phyloP scores from a whole-genome alignment of 2,888 invertebrate genomes.

The Hyposoter dolosus region DNA sequence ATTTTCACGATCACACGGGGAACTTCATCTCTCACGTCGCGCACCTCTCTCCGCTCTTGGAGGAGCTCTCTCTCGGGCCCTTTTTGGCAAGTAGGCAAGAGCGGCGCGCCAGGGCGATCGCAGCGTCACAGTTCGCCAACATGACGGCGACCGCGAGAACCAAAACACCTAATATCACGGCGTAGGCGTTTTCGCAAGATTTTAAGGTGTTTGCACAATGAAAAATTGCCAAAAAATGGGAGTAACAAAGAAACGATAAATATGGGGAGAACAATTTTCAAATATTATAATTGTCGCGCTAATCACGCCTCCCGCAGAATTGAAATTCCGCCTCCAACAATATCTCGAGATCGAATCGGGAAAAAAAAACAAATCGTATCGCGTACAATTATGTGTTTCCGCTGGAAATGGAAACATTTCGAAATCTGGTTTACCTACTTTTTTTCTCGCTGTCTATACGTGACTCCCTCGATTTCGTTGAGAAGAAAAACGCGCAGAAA shows the following conservation, averaged over 20 bases:
- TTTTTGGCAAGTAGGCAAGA: slow-evolving; percentile 68
- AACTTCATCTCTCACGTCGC: slow-evolving; percentile 64
- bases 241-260: background rate
- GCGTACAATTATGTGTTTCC: slow-evolving; percentile 12
- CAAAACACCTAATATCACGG: slow-evolving; percentile 55
- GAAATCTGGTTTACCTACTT: slow-evolving; percentile 46
- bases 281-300: background rate
- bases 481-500: slow-evolving; percentile 28
- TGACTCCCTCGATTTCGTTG: slow-evolving; percentile 25
- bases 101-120: slow-evolving; percentile 54
- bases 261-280: background rate
- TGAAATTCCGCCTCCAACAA: background rate
- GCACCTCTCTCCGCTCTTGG: slow-evolving; percentile 69
- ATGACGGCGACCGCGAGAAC: slow-evolving; percentile 38
- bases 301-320: background rate
- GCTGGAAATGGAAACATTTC: slow-evolving; percentile 45
- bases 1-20: slow-evolving; percentile 81
- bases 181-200: slow-evolving; percentile 33
- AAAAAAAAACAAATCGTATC: background rate
- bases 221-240: background rate
- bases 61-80: slow-evolving; percentile 66
- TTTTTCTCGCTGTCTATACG: slow-evolving; percentile 16
- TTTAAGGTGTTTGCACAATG: slow-evolving; percentile 7
- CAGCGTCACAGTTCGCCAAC: slow-evolving; percentile 34
- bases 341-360: background rate